Conservation (phyloP, 2,888 invertebrate species). For the Panopea generosa region DNA sequence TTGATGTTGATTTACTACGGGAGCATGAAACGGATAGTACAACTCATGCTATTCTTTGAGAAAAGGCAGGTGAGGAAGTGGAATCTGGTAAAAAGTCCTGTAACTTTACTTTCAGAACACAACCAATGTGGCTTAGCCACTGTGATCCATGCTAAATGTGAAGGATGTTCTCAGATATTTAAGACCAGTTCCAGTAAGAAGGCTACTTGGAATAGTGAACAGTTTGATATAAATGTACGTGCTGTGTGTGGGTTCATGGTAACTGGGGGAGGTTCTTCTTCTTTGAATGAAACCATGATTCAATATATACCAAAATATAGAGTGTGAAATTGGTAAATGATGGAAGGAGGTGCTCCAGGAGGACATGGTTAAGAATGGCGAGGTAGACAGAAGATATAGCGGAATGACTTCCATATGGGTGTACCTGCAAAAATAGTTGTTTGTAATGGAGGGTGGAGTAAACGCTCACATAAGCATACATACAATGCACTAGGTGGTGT, state of each 20-base stretch:
- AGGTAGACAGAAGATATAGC: constrained; percentile 42
- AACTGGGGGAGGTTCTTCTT: constrained; percentile 34
- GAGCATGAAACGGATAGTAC: too few relatives aligned
- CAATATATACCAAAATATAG: constrained; percentile 24
- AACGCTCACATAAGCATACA: constrained; percentile 52
- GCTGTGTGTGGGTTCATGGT: constrained; percentile 25
- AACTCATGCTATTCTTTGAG: too few relatives aligned
- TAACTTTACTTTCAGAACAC: too few relatives aligned
- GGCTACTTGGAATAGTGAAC: too few relatives aligned
- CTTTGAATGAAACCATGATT: constrained; percentile 37
- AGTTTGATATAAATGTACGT: constrained; percentile 46
- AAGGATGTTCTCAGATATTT: too few relatives aligned
- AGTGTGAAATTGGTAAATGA: constrained; percentile 34
- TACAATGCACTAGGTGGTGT: constrained; percentile 64
- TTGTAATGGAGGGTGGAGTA: constrained; percentile 40
- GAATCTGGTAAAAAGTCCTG: too few relatives aligned
- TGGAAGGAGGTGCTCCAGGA: constrained; percentile 28
- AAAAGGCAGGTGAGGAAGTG: too few relatives aligned
- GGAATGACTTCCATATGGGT: constrained; percentile 34
- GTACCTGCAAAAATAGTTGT: constrained; percentile 60
- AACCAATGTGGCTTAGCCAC: too few relatives aligned
- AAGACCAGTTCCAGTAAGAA: too few relatives aligned
- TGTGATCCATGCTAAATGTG: too few relatives aligned
- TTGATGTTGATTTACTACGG: too few relatives aligned
- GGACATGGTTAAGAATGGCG: constrained; percentile 32